Percentiles rank a stretch among this genome's conserved stretches.
These are phyloP conservation scores for Sebastes alutus DNA, from an alignment of 2,797 vertebrate genomes.

Conservation along the genomic window DNA sequence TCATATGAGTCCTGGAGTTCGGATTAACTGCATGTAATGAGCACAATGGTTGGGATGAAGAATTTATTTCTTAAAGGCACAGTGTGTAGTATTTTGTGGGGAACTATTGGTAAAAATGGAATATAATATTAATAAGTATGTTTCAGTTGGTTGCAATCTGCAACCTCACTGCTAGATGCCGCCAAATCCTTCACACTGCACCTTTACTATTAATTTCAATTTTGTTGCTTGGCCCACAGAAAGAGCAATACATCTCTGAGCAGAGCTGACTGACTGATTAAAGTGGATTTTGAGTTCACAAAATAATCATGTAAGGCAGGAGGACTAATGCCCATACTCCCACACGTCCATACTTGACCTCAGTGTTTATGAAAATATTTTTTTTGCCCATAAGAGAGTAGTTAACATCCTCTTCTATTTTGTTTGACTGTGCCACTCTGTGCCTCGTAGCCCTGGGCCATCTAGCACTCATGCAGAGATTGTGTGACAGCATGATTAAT, in stretches of 20 bases:
- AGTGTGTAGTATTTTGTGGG: not conserved
- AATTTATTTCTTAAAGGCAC: not conserved
- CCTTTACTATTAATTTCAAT: not conserved
- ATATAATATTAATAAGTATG: not conserved
- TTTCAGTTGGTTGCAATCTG: not conserved
- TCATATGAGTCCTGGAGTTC: conserved; percentile 10
- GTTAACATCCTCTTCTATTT: conserved; percentile 37
- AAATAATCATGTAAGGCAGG: conserved; percentile 15
- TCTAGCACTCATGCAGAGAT: conserved; percentile 43
- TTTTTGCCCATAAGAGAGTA: conserved; percentile 35
- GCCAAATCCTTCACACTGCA: not conserved
- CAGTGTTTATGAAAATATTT: conserved; percentile 9
- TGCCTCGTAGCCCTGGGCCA: conserved; percentile 30
- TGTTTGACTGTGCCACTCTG: conserved; percentile 51
- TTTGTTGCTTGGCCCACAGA: not conserved
- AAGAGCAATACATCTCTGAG: conserved; percentile 5
- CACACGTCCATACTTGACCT: not conserved
- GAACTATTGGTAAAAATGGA: rapidly evolving
- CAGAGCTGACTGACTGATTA: conserved; percentile 21
- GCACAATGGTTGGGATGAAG: not conserved
- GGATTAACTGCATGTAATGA: conserved; percentile 3
- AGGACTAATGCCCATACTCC: conserved; percentile 15
- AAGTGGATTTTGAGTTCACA: conserved; percentile 5
- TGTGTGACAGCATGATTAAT: conserved; percentile 76
- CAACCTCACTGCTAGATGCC: not conserved